Conservation (phyloP, 2,113 vertebrate genomes). For the Rhynchomys soricoides region DNA sequence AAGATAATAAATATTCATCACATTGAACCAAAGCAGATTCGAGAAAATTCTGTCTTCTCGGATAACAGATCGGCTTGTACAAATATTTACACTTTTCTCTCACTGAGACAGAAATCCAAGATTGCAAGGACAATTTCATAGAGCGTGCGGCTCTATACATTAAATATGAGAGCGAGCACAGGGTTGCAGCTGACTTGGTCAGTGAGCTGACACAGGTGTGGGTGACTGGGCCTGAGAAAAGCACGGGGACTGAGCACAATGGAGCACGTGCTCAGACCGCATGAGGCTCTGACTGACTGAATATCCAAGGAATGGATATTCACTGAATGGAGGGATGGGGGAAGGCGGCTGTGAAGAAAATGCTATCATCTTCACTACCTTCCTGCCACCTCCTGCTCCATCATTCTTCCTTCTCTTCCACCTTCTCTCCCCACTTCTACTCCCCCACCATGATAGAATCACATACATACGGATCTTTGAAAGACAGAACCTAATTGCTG, state of each 20-base stretch:
- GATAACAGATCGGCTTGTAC: not conserved
- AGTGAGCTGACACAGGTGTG: not conserved
- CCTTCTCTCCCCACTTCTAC: not conserved
- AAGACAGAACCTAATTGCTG: conserved; percentile 5
- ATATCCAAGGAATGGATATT: no score
- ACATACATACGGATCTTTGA: conserved; percentile 46
- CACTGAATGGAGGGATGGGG: not conserved
- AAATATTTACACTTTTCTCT: conserved; percentile 50
- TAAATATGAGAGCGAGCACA: not conserved
- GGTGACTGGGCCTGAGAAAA: not conserved
- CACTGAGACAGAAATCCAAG: not conserved
- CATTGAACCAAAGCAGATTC: not conserved
- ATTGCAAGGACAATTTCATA: not conserved
- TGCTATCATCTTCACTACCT: not conserved
- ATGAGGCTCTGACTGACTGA: not conserved
- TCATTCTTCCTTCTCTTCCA: not conserved
- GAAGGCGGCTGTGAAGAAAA: not conserved
- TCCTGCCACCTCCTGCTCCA: not conserved
- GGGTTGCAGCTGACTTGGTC: not conserved
- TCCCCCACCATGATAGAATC: not conserved
- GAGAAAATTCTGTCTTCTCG: conserved; percentile 7
- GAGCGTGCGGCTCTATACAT: not conserved
- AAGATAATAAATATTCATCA: conserved; percentile 11
- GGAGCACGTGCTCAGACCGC: not conserved
- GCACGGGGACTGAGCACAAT: not conserved